Evolutionary conservation across 2,888 invertebrate genomes (phyloP).

Genomic region (Onchidella celtica): DNA sequence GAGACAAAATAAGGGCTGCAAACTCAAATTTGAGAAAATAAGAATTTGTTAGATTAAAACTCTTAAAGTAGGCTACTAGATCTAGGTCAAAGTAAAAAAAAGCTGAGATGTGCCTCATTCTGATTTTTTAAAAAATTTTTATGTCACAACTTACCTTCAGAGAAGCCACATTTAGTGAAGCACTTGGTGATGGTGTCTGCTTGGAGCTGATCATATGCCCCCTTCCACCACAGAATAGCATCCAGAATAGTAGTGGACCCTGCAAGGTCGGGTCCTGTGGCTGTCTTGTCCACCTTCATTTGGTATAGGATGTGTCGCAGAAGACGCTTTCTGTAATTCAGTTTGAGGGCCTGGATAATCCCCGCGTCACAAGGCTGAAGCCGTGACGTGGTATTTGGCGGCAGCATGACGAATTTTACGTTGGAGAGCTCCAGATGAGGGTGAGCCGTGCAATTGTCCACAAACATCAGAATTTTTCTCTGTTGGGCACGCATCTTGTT

Average conservation of each 20-base stretch:
- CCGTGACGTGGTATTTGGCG: neutral
- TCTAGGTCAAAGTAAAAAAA: neutral
- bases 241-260: neutral
- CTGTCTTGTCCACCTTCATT: neutral
- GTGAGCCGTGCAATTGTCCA: neutral
- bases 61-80: neutral
- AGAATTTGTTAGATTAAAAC: neutral
- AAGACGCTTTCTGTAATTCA: neutral
- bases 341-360: neutral
- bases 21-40: neutral
- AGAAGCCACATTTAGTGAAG: neutral
- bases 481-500: neutral
- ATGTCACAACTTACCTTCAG: neutral
- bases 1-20: neutral
- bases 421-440: neutral
- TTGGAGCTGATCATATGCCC: neutral
- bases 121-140: neutral
- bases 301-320: neutral
- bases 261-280: neutral
- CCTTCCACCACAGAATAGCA: neutral
- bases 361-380: neutral
- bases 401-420: neutral
- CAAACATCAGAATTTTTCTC: neutral
- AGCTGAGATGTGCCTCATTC: neutral
- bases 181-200: neutral